phyloP scores from a whole-genome alignment of 2,797 vertebrate genomes.

The Smutsia temminckii region DNA sequence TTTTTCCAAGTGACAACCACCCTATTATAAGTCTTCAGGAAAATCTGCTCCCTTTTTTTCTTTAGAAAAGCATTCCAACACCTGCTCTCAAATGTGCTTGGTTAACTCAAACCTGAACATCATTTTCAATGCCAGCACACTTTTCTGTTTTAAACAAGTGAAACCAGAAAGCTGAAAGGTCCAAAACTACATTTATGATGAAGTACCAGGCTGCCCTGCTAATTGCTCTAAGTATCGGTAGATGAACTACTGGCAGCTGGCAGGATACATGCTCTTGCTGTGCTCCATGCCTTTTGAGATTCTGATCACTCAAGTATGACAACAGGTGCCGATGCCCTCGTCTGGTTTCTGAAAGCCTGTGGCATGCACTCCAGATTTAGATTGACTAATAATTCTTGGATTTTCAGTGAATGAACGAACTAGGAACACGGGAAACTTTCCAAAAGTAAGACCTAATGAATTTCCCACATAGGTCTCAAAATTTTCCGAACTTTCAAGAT shows the following conservation, averaged over 20 bases:
- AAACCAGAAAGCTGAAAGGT: constrained; percentile 6
- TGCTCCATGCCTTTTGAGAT: not conserved
- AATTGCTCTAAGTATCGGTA: not conserved
- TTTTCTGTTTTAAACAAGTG: constrained; percentile 37
- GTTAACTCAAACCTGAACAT: constrained; percentile 23
- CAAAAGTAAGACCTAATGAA: constrained; percentile 25
- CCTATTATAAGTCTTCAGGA: not conserved
- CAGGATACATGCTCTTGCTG: not conserved
- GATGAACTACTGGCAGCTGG: not conserved
- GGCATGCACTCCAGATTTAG: not conserved
- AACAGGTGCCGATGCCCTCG: not conserved
- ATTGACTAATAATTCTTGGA: not conserved
- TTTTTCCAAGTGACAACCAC: constrained; percentile 50
- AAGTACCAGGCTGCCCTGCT: not conserved
- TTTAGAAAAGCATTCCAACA: constrained; percentile 21
- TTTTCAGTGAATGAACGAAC: not conserved
- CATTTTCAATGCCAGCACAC: constrained; percentile 12
- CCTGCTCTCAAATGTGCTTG: constrained; percentile 9
- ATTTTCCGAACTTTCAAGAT: constrained; percentile 29
- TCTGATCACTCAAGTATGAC: not conserved
- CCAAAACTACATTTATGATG: not conserved
- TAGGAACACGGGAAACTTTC: not conserved
- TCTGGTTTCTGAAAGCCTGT: not conserved
- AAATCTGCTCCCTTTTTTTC: not conserved
- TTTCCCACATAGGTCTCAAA: constrained; percentile 25